Evolutionary conservation across 1,140 invertebrate genomes (phyloP), one percentile per base, ranked within the genome.

Genomic region (Lordiphosa stackelbergi): DNA sequence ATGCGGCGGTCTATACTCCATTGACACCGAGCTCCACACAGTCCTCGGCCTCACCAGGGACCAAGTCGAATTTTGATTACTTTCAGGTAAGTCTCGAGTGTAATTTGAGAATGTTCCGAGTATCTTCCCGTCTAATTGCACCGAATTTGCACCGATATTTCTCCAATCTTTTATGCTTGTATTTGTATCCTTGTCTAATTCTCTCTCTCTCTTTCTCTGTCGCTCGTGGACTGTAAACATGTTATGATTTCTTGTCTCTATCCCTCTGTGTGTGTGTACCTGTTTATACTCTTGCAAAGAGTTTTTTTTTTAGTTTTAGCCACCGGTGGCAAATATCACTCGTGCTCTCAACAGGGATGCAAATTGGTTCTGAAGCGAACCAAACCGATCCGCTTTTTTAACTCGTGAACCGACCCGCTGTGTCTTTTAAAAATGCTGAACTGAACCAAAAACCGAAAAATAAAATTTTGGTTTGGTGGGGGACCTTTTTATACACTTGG

Each of bases 11-110:
- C 42, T 79, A 79, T 60, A 68, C 81, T 47, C 81, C 86, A n/a
- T 58, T 87, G 11, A 87, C 84, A 49, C 85, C 86, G 36, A 87
- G 79, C 53, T 87, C 86, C 43, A 85, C 84, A 13, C 79, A 86
- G 53, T 87, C 86, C 8, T 87, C 86, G 51, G 74, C 78, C 37
- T 87, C 86, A 38, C 86, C 86, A 22, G 85, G 84, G 47, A 85
- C 69, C 40, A 85, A 79, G 62, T 83, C 85, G 24, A 85, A 65
- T 57, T 86, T 85, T 54, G 86, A 87, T 63, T 81, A 78, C 51
- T 87, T 87, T 79, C 86, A 87, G 73, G 86, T 87, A 70, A 83
- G 60, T 66, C 53, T 38, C 24, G 31, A 5, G 31, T 40, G 31
- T 40, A 36, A 55, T 35, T 24, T 47, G 42, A n/a, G 49, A 19